Conservation (phyloP, 2,113 vertebrate genomes). For the Eptesicus fuscus region DNA sequence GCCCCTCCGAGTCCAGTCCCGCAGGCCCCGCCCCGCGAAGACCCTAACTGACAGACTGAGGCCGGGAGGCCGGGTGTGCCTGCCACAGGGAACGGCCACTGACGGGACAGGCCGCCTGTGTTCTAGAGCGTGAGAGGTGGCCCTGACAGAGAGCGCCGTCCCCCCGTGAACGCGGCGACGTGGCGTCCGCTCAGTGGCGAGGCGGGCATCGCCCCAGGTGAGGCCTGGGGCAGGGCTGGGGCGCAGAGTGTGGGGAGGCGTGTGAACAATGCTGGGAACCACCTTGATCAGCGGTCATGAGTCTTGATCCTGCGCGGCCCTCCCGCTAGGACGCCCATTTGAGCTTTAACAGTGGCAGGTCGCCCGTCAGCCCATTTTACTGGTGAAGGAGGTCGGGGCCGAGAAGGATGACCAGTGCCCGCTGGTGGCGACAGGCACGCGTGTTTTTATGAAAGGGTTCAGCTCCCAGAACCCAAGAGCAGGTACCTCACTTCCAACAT, state of each 20-base stretch:
- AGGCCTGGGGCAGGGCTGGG: background rate
- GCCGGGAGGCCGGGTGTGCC: background rate
- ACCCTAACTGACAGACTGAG: background rate
- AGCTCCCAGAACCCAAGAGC: background rate
- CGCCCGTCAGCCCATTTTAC: background rate
- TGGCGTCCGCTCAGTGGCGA: conserved; percentile 77
- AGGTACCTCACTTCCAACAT: background rate
- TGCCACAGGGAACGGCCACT: background rate
- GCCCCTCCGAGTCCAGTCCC: background rate
- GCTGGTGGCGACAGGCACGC: background rate
- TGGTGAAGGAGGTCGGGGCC: background rate
- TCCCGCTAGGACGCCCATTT: background rate
- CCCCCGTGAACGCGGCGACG: background rate
- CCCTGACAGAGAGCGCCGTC: conserved; percentile 31
- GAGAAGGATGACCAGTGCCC: background rate
- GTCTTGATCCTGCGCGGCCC: fast-evolving
- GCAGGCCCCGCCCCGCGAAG: background rate
- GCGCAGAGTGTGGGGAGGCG: fast-evolving
- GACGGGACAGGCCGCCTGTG: conserved; percentile 23
- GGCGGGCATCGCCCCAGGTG: conserved; percentile 80
- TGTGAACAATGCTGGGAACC: no score
- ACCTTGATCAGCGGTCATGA: fast-evolving
- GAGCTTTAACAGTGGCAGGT: background rate
- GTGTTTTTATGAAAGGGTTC: background rate
- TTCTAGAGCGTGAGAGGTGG: conserved; percentile 74